Conservation (phyloP, 2,888 invertebrate species). For the Heliconius erato region DNA sequence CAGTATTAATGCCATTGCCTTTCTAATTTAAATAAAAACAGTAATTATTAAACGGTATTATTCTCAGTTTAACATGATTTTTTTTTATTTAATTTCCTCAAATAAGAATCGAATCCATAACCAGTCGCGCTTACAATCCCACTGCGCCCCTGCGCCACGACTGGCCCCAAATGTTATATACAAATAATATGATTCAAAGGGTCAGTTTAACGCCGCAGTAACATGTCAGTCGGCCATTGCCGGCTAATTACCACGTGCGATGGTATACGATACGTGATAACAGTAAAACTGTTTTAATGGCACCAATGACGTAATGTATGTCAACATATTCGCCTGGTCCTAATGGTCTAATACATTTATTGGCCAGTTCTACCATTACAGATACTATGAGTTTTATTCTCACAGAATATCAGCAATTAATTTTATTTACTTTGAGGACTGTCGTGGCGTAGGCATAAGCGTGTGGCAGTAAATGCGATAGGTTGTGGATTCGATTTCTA, state of each 20-base stretch:
- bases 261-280: constrained; percentile 78
- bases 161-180: not conserved
- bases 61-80: too few species aligned
- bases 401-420: not conserved
- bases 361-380: constrained; percentile 44
- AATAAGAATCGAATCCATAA: too few species aligned
- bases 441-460: too few species aligned
- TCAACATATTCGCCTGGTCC: constrained; percentile 75
- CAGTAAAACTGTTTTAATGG: constrained; percentile 82
- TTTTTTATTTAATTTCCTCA: too few species aligned
- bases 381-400: constrained; percentile 32
- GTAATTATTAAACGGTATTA: too few species aligned
- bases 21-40: too few species aligned
- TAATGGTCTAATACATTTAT: constrained; percentile 65
- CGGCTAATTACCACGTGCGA: constrained; percentile 77
- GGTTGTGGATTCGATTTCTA: too few species aligned
- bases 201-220: constrained; percentile 57
- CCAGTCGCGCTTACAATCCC: too few species aligned
- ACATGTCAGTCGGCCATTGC: constrained; percentile 68
- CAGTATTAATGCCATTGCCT: too few species aligned
- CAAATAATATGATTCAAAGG: constrained; percentile 35
- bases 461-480: too few species aligned
- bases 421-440: not conserved
- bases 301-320: constrained; percentile 68
- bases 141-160: too few species aligned